phyloP scores from a whole-genome alignment of 2,888 invertebrate genomes.

The Cylindroiulus punctatus region DNA sequence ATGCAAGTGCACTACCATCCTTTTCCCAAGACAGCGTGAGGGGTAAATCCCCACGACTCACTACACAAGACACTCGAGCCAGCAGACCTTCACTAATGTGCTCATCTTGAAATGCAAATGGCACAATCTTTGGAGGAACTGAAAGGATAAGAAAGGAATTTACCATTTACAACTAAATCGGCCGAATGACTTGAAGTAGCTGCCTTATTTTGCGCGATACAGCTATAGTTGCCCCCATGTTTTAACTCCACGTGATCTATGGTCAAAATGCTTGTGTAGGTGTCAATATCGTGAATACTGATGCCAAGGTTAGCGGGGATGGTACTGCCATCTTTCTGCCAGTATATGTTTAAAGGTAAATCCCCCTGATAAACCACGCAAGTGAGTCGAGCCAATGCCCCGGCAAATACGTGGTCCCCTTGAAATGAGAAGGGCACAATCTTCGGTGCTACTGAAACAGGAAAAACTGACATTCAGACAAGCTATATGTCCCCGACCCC shows the following conservation, averaged over 20 bases:
- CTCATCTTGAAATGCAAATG: constrained; percentile 57
- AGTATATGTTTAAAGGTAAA: constrained; percentile 58
- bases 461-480: background rate
- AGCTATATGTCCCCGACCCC: too few species aligned
- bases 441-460: constrained; percentile 58
- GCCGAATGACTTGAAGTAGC: constrained; percentile 59
- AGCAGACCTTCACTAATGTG: constrained; percentile 58
- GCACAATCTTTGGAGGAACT: constrained; percentile 10
- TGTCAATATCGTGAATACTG: constrained; percentile 59
- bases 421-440: constrained; percentile 58
- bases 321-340: constrained; percentile 71
- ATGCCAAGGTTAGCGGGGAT: constrained; percentile 58
- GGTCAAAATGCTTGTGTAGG: constrained; percentile 61
- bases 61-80: constrained; percentile 50
- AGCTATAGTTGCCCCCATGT: constrained; percentile 62
- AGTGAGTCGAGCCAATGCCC: constrained; percentile 58
- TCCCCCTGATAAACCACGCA: constrained; percentile 59
- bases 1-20: constrained; percentile 53
- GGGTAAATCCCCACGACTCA: constrained; percentile 58
- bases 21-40: constrained; percentile 71
- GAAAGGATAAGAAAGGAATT: too few species aligned
- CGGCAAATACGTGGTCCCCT: constrained; percentile 57
- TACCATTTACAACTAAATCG: constrained; percentile 45
- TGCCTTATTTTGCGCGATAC: constrained; percentile 61
- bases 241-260: constrained; percentile 60